Base-by-base conservation (phyloP, 2,113 vertebrate species). In the Cyprinodon brontotheroides region DNA sequence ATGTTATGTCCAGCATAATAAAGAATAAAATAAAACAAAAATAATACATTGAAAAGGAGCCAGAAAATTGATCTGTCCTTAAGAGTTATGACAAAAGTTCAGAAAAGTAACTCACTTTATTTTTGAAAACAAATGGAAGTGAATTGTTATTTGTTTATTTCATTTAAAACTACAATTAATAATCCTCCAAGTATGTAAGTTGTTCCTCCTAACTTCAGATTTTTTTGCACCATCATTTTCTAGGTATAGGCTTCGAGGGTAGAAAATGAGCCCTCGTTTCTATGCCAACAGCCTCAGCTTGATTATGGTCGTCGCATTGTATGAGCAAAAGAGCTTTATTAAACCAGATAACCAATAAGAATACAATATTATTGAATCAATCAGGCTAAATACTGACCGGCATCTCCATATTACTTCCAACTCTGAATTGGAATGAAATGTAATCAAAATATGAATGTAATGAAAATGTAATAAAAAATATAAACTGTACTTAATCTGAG, bases 301-400 rank as follows among this genome's bases (percentile, higher is more conserved):
- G 87, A 71, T 77, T 78, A 84, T 72, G 79, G 76, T 43, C 68
- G 79, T 69, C 20, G 61, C 68, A 75, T 84, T 87, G 90, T 82
- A 50, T 15, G 15, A 79, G 80, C 86, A 91, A 94, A 90, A 94
- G 87, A 93, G 90, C 91, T 86, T 91, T 89, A 94, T 92, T 61
- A 75, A 60, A 92, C 74, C 88, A 90, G 88, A 89, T 92, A 90
- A 90, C 87, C 89, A 70, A 86, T 91, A 79, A 77, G 84, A 81
- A 89, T 74, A 87, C 91, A 77, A 89, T 91, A 93, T 74, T 15
- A 88, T 76, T 89, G 81, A 80, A 86, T 67, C 86, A 76, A 92
- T 86, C 91, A 89, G 75, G 84, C 65, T 88, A 90, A 85, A 87
- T 63, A 92, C 83, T 85, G 90, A 65, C 78, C 77, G 70, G 29